Base-by-base conservation (phyloP, 2,888 invertebrate genomes). In the Chelonus formosanus region DNA sequence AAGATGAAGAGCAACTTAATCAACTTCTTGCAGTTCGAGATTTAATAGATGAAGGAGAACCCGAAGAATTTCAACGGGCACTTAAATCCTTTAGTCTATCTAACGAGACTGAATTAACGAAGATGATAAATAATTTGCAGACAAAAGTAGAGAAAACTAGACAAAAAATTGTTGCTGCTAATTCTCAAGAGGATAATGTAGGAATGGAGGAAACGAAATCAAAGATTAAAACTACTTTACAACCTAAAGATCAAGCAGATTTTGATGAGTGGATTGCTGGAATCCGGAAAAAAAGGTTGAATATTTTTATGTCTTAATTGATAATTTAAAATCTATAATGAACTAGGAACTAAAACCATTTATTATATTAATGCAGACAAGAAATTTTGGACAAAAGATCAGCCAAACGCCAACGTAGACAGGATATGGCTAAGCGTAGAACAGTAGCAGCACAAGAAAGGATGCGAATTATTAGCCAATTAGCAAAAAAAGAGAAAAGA, bases 401-500 rank as follows among this genome's bases (percentile, higher is more conserved):
- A 75, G 88, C 89, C 0, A 88, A 96, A 4, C 90, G 92, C 68
- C 93, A 95, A 80, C 89, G 93, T 2, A 91, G 94, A 65, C 90
- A 92, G 74, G 96, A 96, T 74, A 93, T 96, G 92, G 93, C 94
- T 54, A 91, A 92, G 80, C 88, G 97, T 35, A 89, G 96, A 77
- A 97, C 96, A 48, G 93, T 92, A 50, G 97, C 97, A 0, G 96
- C 96, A 3, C 96, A 96, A 76, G 96, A 97, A 85, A 88, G 97
- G 75, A 97, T 97, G 97, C 89, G 95, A 73, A 92, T 97, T 74
- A 96, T 97, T 71, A 96, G 95, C 56, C 93, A 94, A 76, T 87
- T 97, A 67, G 96, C 97, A 2, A 86, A 89, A 35, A 91, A 91
- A 77, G 91, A 91, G 76, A 91, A 90, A 76, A 89, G 92, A 74